Percentiles rank a stretch among this genome's conserved stretches.
Evolutionary conservation across 2,113 vertebrate species (phyloP).

Genomic region (Ibidorhyncha struthersii): DNA sequence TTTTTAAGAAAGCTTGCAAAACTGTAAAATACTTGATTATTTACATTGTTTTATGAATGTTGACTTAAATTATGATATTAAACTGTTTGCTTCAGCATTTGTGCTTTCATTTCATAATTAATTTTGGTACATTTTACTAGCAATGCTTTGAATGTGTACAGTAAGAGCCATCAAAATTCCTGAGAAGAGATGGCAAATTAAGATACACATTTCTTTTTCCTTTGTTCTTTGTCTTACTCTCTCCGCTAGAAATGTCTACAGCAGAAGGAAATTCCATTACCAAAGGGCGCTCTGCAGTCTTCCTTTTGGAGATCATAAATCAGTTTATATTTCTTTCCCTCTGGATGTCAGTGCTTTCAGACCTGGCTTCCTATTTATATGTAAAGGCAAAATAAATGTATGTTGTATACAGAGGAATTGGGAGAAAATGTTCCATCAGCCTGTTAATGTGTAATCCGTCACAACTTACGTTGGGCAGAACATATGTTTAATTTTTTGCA

Average conservation of each 20-base stretch:
- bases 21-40: not conserved
- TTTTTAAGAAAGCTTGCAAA: not conserved
- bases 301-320: constrained; percentile 85
- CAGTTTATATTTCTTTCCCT: not conserved
- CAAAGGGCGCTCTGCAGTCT: constrained; percentile 83
- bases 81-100: not conserved
- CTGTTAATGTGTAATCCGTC: not conserved
- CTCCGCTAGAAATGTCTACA: constrained; percentile 70
- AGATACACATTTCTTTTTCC: not conserved
- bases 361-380: not conserved
- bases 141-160: not conserved
- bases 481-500: not conserved
- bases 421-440: not conserved
- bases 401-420: not conserved
- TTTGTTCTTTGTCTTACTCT: not conserved
- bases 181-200: not conserved
- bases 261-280: constrained; percentile 77
- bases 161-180: not conserved
- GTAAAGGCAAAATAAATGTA: not conserved
- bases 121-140: not conserved
- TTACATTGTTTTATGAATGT: not conserved
- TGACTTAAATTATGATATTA: not conserved
- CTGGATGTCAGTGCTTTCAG: not conserved
- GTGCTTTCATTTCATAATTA: not conserved
- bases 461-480: not conserved